These are phyloP conservation scores for Mirza zaza DNA, from an alignment of 2,113 vertebrate species.

Conservation along the genomic window DNA sequence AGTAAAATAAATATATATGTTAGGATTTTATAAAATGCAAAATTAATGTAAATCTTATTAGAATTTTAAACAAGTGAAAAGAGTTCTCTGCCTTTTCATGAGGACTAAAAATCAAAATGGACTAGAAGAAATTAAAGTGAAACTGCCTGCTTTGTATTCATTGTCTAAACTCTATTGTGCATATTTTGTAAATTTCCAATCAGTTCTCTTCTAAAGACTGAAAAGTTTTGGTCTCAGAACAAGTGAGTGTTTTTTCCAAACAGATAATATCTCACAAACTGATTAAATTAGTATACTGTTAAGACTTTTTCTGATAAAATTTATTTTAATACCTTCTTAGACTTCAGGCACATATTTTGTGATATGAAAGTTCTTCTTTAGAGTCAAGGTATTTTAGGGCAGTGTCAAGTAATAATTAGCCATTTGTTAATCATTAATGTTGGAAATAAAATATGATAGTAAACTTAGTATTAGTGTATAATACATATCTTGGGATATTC, in stretches of 20 bases:
- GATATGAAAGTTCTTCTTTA: neutral
- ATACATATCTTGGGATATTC: neutral
- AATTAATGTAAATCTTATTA: conserved; percentile 36
- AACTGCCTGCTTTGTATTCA: neutral
- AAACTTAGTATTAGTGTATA: neutral
- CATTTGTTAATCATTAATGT: neutral
- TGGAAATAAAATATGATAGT: neutral
- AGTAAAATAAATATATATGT: conserved; percentile 5
- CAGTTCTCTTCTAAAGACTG: neutral
- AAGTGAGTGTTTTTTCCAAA: conserved; percentile 34
- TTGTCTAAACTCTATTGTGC: conserved; percentile 4
- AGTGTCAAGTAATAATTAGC: neutral
- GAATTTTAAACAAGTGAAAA: neutral
- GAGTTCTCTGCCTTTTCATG: neutral
- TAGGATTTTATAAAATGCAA: conserved; percentile 8
- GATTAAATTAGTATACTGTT: conserved; percentile 28
- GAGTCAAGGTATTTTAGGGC: neutral
- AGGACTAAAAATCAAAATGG: conserved; percentile 47
- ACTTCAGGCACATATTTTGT: neutral
- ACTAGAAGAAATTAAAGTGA: conserved; percentile 53
- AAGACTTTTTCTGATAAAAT: neutral
- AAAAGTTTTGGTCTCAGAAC: conserved; percentile 36
- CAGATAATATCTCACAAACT: neutral
- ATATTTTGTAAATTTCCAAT: conserved; percentile 38
- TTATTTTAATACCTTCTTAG: neutral